These are phyloP conservation scores for Sarcophaga variegata DNA, from an alignment of 2,888 invertebrate genomes.

Conservation along the genomic window DNA sequence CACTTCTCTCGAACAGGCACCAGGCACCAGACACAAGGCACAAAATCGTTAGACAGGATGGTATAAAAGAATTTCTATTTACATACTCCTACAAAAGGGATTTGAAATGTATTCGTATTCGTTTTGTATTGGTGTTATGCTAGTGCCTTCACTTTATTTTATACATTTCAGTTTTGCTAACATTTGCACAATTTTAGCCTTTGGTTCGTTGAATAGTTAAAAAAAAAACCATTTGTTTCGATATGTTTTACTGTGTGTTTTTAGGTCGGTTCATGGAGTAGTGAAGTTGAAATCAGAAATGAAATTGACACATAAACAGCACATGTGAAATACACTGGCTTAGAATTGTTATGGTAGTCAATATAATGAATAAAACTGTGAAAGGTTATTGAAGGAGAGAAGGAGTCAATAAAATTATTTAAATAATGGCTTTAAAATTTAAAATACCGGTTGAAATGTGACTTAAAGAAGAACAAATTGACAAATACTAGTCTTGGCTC, in stretches of 20 bases:
- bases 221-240: neutral
- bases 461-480: too few species aligned
- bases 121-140: conserved; percentile 7
- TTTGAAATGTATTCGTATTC: conserved; percentile 36
- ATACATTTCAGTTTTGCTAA: conserved; percentile 36
- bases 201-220: conserved; percentile 43
- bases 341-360: neutral
- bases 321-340: neutral
- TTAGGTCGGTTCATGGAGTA: too few species aligned
- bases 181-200: conserved; percentile 49
- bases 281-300: neutral
- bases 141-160: neutral
- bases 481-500: too few species aligned
- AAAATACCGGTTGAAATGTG: too few species aligned
- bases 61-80: conserved; percentile 37
- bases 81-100: conserved; percentile 58
- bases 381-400: too few species aligned
- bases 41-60: neutral
- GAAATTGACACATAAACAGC: conserved; percentile 55
- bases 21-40: too few species aligned
- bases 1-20: conserved; percentile 9
- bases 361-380: neutral
- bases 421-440: too few species aligned
- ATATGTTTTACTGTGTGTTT: too few species aligned
- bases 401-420: too few species aligned